These are phyloP conservation scores for Metacarcinus magister DNA, from an alignment of 2,888 invertebrate genomes.

Conservation along the genomic window DNA sequence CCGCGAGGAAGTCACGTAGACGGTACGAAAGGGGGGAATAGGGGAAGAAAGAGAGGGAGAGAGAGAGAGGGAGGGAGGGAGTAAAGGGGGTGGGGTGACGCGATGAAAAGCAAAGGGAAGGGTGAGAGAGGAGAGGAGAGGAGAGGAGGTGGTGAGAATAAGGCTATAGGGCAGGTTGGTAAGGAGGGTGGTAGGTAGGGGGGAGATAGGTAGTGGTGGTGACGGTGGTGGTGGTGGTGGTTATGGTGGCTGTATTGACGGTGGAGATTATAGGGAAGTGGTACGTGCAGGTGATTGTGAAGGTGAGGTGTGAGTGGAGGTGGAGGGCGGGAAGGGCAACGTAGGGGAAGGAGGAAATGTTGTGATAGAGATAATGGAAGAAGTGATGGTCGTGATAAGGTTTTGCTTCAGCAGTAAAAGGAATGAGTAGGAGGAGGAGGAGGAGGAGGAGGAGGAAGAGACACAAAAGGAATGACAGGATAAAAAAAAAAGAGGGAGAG, in stretches of 20 bases:
- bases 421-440: constrained; percentile 13
- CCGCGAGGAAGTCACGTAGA: constrained; percentile 61
- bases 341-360: constrained; percentile 3
- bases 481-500: not conserved
- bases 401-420: constrained; percentile 21
- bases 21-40: constrained; percentile 1
- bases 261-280: constrained; percentile 27
- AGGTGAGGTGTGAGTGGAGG: not conserved
- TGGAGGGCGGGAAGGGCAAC: not conserved
- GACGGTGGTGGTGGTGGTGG: not conserved
- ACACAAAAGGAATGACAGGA: not conserved
- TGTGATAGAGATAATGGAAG: not conserved
- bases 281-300: not conserved
- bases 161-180: not conserved
- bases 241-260: not conserved
- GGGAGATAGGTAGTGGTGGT: not conserved
- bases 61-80: not conserved
- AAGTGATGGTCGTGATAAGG: not conserved
- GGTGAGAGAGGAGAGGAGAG: not conserved
- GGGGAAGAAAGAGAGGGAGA: not conserved
- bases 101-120: not conserved
- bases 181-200: not conserved
- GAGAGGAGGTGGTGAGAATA: not conserved
- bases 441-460: constrained; percentile 16
- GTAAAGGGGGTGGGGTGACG: not conserved